Conservation (phyloP, 2,113 vertebrate species). For the Phoenicopterus ruber region DNA sequence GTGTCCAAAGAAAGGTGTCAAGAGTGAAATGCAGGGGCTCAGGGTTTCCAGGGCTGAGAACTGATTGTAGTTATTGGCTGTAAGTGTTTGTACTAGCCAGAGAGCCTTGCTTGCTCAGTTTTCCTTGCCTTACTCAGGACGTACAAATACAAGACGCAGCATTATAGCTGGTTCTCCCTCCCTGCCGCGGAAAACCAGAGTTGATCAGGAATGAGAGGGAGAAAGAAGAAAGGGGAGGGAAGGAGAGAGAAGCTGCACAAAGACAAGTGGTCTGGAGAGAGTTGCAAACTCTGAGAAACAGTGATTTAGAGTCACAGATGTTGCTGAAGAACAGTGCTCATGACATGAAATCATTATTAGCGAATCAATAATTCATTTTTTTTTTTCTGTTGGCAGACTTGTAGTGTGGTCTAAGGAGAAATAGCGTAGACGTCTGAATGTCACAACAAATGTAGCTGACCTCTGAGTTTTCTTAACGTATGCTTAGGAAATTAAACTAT, state of each 20-base stretch:
- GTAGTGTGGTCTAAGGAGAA: neutral
- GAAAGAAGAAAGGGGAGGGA: neutral
- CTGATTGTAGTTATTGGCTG: neutral
- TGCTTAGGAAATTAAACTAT: neutral
- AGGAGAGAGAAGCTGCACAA: neutral
- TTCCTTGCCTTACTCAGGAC: neutral
- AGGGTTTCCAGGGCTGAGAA: neutral
- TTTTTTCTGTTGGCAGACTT: neutral
- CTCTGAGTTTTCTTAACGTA: neutral
- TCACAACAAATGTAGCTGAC: neutral
- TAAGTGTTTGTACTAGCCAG: rapidly evolving
- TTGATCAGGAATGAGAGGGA: neutral
- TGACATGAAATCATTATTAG: neutral
- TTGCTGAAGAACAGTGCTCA: neutral
- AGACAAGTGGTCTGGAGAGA: neutral
- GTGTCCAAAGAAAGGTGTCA: neutral
- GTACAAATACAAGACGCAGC: neutral
- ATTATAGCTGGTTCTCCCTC: neutral
- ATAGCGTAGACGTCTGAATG: neutral
- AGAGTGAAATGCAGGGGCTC: neutral
- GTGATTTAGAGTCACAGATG: neutral
- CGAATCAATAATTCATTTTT: neutral
- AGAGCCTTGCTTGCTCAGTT: neutral
- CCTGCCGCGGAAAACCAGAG: neutral
- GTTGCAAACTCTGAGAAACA: neutral